Evolutionary conservation across 2,113 vertebrate genomes (phyloP).

Genomic region (Cyanocitta stelleri): DNA sequence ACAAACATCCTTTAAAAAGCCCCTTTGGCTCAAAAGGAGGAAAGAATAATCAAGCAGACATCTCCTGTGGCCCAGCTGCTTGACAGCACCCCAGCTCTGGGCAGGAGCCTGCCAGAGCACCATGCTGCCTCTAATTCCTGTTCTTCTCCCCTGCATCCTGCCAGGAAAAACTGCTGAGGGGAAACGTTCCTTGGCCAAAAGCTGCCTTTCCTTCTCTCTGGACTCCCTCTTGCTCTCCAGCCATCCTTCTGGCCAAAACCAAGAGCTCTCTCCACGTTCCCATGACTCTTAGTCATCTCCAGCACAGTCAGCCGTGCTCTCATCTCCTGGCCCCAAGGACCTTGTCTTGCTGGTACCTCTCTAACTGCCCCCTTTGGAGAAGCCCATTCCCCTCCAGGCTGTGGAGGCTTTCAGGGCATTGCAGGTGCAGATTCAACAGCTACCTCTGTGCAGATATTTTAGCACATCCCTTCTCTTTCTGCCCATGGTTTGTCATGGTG

Average conservation of each 20-base stretch:
- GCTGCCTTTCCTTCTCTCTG: not conserved
- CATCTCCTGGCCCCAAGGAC: not conserved
- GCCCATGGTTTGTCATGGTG: rapidly evolving
- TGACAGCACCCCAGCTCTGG: not conserved
- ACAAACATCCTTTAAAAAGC: conserved; percentile 47
- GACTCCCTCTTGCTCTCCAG: not conserved
- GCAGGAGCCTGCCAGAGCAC: not conserved
- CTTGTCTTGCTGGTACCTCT: not conserved
- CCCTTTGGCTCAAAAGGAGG: conserved; percentile 40
- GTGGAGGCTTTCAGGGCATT: not conserved
- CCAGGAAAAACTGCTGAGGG: conserved; percentile 61
- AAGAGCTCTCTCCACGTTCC: not conserved
- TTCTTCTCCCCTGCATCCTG: not conserved
- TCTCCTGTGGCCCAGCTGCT: not conserved
- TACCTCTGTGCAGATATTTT: not conserved
- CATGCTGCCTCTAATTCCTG: not conserved
- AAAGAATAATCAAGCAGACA: not conserved
- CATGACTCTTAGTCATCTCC: conserved; percentile 56
- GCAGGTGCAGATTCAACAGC: not conserved
- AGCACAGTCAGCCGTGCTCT: not conserved
- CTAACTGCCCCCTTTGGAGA: not conserved
- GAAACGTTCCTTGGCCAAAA: conserved; percentile 3
- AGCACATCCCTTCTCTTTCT: not conserved
- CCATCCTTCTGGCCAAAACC: conserved; percentile 14
- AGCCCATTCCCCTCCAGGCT: not conserved